Conservation (phyloP, 2,113 vertebrate genomes). For the Falcunculus frontatus region DNA sequence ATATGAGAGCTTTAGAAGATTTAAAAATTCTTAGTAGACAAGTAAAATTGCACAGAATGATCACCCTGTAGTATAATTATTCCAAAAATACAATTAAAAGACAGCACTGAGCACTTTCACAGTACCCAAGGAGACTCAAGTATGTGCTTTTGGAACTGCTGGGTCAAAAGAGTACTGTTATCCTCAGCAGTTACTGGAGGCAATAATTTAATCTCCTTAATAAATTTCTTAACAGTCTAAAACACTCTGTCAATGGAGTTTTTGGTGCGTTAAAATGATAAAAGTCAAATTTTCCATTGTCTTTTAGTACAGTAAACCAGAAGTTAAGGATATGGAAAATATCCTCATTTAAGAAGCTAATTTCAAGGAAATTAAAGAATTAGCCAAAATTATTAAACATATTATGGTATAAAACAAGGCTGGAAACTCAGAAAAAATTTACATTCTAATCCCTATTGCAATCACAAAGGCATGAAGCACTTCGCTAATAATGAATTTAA, state of each 20-base stretch:
- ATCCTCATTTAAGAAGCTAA: background rate
- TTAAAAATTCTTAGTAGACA: background rate
- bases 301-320: background rate
- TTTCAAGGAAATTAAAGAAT: slow-evolving; percentile 15
- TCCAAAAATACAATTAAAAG: background rate
- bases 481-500: background rate
- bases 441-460: background rate
- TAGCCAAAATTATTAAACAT: background rate
- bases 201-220: slow-evolving; percentile 13
- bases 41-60: background rate
- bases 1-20: background rate
- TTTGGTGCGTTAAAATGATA: background rate
- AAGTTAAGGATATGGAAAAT: background rate
- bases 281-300: background rate
- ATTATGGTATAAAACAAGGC: background rate
- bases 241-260: background rate
- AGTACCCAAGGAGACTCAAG: background rate
- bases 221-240: background rate
- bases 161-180: background rate
- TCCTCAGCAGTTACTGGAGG: background rate
- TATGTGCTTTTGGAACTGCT: background rate
- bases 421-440: background rate
- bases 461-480: background rate
- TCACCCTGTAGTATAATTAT: background rate
- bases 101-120: background rate